Evolutionary conservation across 1,140 invertebrate species (phyloP), one percentile per base, ranked within the genome.

Genomic region (Aphelenchoides avenae): DNA sequence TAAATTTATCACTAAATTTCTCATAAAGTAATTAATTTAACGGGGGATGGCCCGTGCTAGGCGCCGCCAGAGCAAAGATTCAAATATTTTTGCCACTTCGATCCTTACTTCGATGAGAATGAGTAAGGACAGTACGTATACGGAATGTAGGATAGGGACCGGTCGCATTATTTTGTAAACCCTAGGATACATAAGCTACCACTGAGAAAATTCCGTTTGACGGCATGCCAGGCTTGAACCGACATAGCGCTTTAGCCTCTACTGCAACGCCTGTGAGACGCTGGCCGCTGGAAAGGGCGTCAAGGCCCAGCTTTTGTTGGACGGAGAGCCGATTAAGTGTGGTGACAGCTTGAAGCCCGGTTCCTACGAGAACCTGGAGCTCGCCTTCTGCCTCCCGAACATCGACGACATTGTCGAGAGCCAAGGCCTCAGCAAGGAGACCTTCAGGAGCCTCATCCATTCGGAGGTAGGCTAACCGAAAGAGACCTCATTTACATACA

Each of bases 201-300:
- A n/a, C n/a, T n/a, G n/a, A n/a, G n/a, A n/a, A n/a, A n/a, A n/a
- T n/a, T n/a, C n/a, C n/a, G n/a, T n/a, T n/a, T n/a, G n/a, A n/a
- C n/a, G n/a, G n/a, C n/a, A n/a, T n/a, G n/a, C n/a, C n/a, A n/a
- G n/a, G n/a, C n/a, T n/a, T 44, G 13, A 44, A 13, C 42, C 11
- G 41, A 13, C 36, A 53, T 11, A 9, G 20, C 24, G 4, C 60
- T 73, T 41, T 48, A 75, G 72, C 47, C 40, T 75, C 15, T 75
- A 77, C 39, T 75, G 73, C 49, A 70, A 75, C 50, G 73, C 71
- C 2, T 75, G 73, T 47, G 33, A 75, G 53, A 75, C 71, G 13
- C 64, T 75, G 11, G 54, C 53, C 15, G 40, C 60, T 13, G 57
- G 34, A 34, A 57, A 71, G 44, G 73, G 66, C 33, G 71, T 71